Evolutionary conservation across 2,113 vertebrate species (phyloP).

Genomic region (Tapirus terrestris): DNA sequence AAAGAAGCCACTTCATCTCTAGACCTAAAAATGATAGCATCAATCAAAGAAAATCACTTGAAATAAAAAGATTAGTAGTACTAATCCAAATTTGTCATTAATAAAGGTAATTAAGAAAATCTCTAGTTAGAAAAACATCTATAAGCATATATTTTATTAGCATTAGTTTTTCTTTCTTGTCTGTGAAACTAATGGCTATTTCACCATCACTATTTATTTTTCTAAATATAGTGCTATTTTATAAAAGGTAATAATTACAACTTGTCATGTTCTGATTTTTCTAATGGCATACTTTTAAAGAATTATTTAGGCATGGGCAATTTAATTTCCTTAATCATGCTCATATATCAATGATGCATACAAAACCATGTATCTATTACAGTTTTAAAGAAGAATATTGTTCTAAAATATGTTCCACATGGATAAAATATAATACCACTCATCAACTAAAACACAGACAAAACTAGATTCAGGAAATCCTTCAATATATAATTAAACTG

Average conservation of each 20-base stretch:
- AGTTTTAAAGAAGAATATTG: neutral
- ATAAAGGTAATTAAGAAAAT: conserved; percentile 15
- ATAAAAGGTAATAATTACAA: conserved; percentile 37
- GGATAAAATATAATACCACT: neutral
- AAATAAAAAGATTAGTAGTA: neutral
- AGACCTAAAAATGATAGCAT: neutral
- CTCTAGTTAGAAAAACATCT: neutral
- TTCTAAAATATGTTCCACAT: neutral
- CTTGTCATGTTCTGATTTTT: neutral
- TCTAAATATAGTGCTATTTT: conserved; percentile 32
- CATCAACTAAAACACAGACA: neutral
- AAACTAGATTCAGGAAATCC: neutral
- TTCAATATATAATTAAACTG: neutral
- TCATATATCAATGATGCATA: neutral
- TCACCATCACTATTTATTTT: neutral
- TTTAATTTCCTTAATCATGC: neutral
- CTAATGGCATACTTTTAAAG: neutral
- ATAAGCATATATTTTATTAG: neutral
- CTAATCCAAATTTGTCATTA: neutral
- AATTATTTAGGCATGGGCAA: neutral
- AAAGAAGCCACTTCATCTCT: neutral
- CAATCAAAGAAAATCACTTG: neutral
- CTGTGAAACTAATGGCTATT: neutral
- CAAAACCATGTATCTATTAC: neutral
- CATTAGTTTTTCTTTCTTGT: neutral